Percentiles rank a stretch among this genome's conserved stretches.
Conservation (phyloP, 2,113 vertebrate species). For the Argyrosomus japonicus region DNA sequence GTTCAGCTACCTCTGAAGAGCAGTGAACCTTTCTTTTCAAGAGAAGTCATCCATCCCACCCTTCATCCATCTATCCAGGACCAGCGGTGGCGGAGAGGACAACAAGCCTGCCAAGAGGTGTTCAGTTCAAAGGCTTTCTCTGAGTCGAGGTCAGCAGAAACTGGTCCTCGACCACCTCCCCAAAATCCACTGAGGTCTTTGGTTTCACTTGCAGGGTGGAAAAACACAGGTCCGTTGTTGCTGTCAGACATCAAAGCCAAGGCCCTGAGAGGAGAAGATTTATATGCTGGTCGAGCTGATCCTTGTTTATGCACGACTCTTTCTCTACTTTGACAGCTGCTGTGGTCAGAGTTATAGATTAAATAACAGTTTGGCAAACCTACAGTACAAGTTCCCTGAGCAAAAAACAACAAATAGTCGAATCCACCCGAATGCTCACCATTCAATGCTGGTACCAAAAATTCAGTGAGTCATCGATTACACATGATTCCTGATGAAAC, state of each 20-base stretch:
- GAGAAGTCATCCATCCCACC: constrained; percentile 40
- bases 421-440: background rate
- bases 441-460: background rate
- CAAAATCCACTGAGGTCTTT: constrained; percentile 42
- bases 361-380: constrained; percentile 3
- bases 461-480: background rate
- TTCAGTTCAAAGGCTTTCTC: constrained; percentile 56
- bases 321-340: constrained; percentile 64
- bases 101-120: constrained; percentile 20
- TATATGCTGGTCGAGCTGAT: constrained; percentile 32
- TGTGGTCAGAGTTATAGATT: constrained; percentile 39
- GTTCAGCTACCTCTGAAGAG: constrained; percentile 35
- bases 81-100: background rate
- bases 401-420: background rate
- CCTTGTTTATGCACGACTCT: constrained; percentile 45
- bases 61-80: constrained; percentile 10
- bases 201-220: constrained; percentile 60
- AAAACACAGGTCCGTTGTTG: constrained; percentile 54
- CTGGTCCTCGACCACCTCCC: background rate
- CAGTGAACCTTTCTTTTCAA: constrained; percentile 27
- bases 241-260: constrained; percentile 66
- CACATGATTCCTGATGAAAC: background rate
- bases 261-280: constrained; percentile 43
- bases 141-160: constrained; percentile 59
- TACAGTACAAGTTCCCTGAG: background rate